Conservation (phyloP, 2,797 vertebrate genomes). For the Microctenopoma lineatum region DNA sequence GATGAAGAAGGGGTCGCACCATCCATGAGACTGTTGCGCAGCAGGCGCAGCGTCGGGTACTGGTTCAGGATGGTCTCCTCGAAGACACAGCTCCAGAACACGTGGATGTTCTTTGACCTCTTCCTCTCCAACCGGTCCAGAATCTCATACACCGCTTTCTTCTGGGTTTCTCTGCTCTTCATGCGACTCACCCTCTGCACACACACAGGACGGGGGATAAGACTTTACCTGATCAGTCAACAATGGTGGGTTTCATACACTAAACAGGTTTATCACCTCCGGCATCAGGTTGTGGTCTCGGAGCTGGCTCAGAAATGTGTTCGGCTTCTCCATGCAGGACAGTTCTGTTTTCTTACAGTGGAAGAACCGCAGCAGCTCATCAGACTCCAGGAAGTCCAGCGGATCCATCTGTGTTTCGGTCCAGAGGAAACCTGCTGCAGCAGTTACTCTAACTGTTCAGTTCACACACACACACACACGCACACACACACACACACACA, state of each 20-base stretch:
- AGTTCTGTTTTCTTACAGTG: constrained; percentile 73
- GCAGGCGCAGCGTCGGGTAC: constrained; percentile 62
- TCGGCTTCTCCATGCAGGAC: constrained; percentile 74
- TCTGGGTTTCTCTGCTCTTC: constrained; percentile 54
- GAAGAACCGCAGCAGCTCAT: constrained; percentile 66
- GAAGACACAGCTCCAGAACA: constrained; percentile 79
- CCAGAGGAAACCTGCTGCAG: too few species aligned
- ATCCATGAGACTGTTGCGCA: constrained; percentile 69
- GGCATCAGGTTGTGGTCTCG: constrained; percentile 75
- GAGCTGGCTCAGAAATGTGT: constrained; percentile 72
- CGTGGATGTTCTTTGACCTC: constrained; percentile 1
- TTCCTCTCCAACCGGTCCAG: constrained; percentile 75
- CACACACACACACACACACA: too few species aligned
- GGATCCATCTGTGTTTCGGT: constrained; percentile 42
- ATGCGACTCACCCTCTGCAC: constrained; percentile 69
- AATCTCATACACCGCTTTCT: constrained; percentile 63
- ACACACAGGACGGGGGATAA: background rate
- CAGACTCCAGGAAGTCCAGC: constrained; percentile 44
- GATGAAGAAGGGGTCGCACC: constrained; percentile 58
- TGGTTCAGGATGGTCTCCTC: constrained; percentile 60
- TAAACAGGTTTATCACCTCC: constrained; percentile 13
- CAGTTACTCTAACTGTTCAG: too few species aligned
- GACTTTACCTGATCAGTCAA: too few species aligned
- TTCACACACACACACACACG: too few species aligned
- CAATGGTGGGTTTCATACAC: too few species aligned